These are phyloP conservation scores for Diploptera punctata DNA, from an alignment of 2,888 invertebrate species.

Conservation along the genomic window DNA sequence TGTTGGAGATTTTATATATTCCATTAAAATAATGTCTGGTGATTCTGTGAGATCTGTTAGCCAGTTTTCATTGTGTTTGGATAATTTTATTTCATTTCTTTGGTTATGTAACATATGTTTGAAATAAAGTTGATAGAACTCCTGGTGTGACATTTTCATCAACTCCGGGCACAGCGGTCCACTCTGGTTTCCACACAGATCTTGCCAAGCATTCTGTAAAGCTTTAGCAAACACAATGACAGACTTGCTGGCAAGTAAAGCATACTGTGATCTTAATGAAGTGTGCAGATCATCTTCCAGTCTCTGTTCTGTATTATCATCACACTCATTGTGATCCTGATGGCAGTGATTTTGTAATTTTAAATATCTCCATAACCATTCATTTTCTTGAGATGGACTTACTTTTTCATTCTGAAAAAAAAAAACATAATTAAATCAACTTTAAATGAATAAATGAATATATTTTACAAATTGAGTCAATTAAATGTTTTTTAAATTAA, in stretches of 20 bases:
- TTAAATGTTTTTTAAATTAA: no score
- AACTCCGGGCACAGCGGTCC: slow-evolving; percentile 46
- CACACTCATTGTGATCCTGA: not conserved
- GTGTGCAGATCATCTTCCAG: slow-evolving; percentile 31
- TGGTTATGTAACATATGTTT: slow-evolving; percentile 39
- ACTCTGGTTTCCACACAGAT: slow-evolving; percentile 43
- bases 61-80: slow-evolving; percentile 30
- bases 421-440: not conserved
- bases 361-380: slow-evolving; percentile 39
- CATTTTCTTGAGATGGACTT: slow-evolving; percentile 31
- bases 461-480: no score
- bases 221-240: slow-evolving; percentile 48
- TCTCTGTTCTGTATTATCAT: not conserved
- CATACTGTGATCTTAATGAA: slow-evolving; percentile 37
- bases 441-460: no score
- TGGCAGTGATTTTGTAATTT: slow-evolving; percentile 12
- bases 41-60: slow-evolving; percentile 13
- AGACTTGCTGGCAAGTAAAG: slow-evolving; percentile 46
- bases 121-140: slow-evolving; percentile 46
- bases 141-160: slow-evolving; percentile 44
- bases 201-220: slow-evolving; percentile 48
- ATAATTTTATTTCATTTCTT: not conserved
- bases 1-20: no score
- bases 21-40: slow-evolving; percentile 9
- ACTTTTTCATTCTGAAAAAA: not conserved